Evolutionary conservation across 2,888 invertebrate genomes (phyloP).

Genomic region (Melanchra persicariae): DNA sequence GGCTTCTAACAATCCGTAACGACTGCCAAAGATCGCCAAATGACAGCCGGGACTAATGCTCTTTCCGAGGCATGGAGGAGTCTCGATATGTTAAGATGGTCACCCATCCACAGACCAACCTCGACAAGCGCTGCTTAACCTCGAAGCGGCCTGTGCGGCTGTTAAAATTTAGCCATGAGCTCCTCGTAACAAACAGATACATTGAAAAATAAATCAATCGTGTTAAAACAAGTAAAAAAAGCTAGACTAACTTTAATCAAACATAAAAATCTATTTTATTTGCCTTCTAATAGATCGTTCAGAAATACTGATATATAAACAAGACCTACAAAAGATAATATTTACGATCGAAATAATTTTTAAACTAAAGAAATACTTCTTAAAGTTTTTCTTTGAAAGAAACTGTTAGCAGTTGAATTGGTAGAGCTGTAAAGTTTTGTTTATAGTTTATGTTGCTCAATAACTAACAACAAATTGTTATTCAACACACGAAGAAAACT

Average conservation of each 20-base stretch:
- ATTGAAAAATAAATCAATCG: too few relatives aligned
- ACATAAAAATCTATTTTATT: not conserved
- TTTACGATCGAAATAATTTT: not conserved
- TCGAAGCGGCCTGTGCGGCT: too few relatives aligned
- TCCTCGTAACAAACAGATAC: too few relatives aligned
- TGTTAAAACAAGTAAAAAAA: too few relatives aligned
- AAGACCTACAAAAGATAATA: not conserved
- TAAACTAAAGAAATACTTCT: slow-evolving; percentile 17
- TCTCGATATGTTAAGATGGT: too few relatives aligned
- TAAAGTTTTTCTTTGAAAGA: slow-evolving; percentile 11
- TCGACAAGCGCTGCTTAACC: too few relatives aligned
- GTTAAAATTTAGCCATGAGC: too few relatives aligned
- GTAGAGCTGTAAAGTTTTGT: slow-evolving; percentile 27
- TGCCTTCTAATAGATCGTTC: not conserved
- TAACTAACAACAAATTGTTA: slow-evolving; percentile 32
- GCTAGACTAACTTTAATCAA: not conserved
- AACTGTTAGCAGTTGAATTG: slow-evolving; percentile 20
- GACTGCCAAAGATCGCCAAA: too few relatives aligned
- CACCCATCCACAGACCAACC: too few relatives aligned
- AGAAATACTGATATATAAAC: not conserved
- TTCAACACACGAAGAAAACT: slow-evolving; percentile 32
- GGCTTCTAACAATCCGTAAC: too few relatives aligned
- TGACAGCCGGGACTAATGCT: too few relatives aligned
- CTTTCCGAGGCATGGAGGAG: too few relatives aligned
- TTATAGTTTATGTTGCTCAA: slow-evolving; percentile 29